Evolutionary conservation across 2,888 invertebrate species (phyloP), one percentile per base, ranked within the genome.

Genomic region (Lepeophtheirus nordmannii): DNA sequence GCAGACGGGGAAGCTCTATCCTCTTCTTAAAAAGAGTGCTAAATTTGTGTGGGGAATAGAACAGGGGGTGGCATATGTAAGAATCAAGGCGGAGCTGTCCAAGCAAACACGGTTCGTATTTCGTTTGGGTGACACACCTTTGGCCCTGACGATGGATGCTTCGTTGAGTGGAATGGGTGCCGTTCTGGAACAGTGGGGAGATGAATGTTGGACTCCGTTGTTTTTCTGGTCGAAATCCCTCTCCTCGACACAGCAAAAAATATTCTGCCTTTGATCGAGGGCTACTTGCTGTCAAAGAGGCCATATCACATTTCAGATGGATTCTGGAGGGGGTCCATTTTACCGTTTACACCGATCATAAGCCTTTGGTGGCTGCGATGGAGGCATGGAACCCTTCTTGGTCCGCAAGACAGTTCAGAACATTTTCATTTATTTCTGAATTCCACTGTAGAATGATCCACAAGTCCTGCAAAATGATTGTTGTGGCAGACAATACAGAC

Each of bases 181-280:
- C 3, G 10, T 10, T 17, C 60, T 60, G 10, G 60, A 57, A 5
- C 57, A 57, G 1, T 57, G 10, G 10, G n/a, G 11, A 38, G 62
- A 1, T 20, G 10, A 12, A n/a, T n/a, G n/a, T n/a, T 62, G 41
- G 53, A 14, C n/a, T 1, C 62, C 62, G 1, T 40, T 62, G 9
- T 56, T 40, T 1, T 62, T 62, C 46, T 62, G 30, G 14, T 40
- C 40, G 1, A 38, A 8, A 11, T 7, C 9, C 1, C 23, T 60
- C 22, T 11, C 8, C 10, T 38, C 37, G 12, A 12, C 60, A 9
- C 39, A 62, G 8, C 10, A 41, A 10, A 62, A n/a, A 62, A 17
- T 62, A 62, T 40, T 40, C 20, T 8, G 62, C 41, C 10, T 60
- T 60, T 5, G 38, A 60, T n/a, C 14, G 60, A 1, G 60, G 20